Conservation (phyloP, 2,113 vertebrate species). For the Castor canadensis region DNA sequence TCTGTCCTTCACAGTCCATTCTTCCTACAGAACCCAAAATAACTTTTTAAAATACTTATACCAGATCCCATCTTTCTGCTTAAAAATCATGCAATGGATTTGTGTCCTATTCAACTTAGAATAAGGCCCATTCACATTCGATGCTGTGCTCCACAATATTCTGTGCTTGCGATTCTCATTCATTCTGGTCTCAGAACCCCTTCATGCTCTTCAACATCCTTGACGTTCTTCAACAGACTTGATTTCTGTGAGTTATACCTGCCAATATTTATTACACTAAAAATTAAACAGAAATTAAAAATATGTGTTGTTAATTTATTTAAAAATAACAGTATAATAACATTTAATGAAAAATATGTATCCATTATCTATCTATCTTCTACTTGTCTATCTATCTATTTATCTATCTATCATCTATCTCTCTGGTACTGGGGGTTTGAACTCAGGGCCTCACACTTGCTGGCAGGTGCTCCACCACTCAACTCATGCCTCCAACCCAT, state of each 20-base stretch:
- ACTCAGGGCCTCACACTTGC: too few relatives aligned
- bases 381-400: too few relatives aligned
- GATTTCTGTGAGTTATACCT: neutral
- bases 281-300: conserved; percentile 27
- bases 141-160: neutral
- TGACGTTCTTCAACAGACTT: neutral
- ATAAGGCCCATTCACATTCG: neutral
- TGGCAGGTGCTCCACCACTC: too few relatives aligned
- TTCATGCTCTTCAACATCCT: neutral
- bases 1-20: neutral
- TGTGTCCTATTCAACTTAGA: neutral
- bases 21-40: neutral
- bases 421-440: too few relatives aligned
- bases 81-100: neutral
- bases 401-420: too few relatives aligned
- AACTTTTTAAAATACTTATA: neutral
- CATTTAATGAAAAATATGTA: conserved; percentile 40
- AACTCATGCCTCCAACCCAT: too few relatives aligned
- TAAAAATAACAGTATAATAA: neutral
- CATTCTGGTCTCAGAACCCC: neutral
- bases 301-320: neutral
- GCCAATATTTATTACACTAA: conserved; percentile 14
- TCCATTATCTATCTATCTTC: too few relatives aligned
- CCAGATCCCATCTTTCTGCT: neutral
- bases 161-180: neutral